Evolutionary conservation across 2,113 vertebrate species (phyloP), one percentile per base, ranked within the genome.

Genomic region (Tor tambroides): DNA sequence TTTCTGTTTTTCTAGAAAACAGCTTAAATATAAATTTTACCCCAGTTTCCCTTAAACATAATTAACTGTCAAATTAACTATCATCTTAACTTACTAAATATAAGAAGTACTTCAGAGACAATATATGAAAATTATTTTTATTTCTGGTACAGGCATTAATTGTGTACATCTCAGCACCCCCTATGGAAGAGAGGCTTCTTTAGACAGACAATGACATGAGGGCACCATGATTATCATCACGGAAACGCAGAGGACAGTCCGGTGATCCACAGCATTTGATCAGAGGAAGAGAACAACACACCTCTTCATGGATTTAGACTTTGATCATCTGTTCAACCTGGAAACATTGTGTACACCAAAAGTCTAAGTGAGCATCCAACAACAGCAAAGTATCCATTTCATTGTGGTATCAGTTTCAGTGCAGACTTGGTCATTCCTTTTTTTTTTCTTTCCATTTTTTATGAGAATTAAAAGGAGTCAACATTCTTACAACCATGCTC

Each of bases 61-160:
- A 8, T 1, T 17, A 9, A 35, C 32, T 71, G 8, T 71, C 7
- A 10, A 35, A 71, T 9, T 0, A 19, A 38, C n/a, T 12, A 41
- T 11, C 67, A 1, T 11, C 3, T 32, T 19, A 10, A 0, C 8
- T 54, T 2, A 2, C 2, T n/a, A n/a, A 23, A 54, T 41, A 10
- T 35, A 71, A 79, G 4, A 72, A 67, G 28, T 30, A 86, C 56
- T 46, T 35, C 41, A 51, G 28, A 69, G 30, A 77, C 10, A 43
- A 84, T 65, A 92, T 91, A 92, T 94, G 94, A 93, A 95, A 95
- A 94, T 93, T 91, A 93, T 92, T 92, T 76, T 95, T 95, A 95
- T 96, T 95, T 94, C 92, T 93, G 92, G 92, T 91, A 93, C 92
- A 93, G 91, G 91, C 93, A 91, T 88, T 81, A 88, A 92, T 91